Conservation (phyloP, 2,113 vertebrate genomes). For the Felis chaus region DNA sequence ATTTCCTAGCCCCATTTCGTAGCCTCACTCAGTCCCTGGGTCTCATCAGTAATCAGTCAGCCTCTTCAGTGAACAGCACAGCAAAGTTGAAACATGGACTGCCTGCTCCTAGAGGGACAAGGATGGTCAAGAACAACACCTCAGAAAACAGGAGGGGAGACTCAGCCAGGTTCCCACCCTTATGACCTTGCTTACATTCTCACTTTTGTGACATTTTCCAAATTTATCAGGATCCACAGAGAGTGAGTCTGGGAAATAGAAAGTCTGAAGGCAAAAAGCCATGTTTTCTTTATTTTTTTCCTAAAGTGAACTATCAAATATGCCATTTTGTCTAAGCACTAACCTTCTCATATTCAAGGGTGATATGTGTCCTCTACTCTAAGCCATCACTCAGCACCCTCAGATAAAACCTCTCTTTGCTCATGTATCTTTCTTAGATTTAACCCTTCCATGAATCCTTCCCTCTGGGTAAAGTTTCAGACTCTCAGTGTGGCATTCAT, state of each 20-base stretch:
- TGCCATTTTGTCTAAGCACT: background rate
- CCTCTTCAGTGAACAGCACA: background rate
- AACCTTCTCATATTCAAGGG: background rate
- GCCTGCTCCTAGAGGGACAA: background rate
- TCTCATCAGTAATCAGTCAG: background rate
- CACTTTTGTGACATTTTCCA: background rate
- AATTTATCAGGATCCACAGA: background rate
- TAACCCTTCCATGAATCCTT: background rate
- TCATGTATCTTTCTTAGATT: background rate
- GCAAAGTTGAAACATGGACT: background rate
- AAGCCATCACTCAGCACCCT: background rate
- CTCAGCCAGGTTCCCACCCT: too few species aligned
- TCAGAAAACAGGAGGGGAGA: background rate
- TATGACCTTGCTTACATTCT: background rate
- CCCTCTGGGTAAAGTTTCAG: background rate
- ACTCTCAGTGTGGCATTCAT: background rate
- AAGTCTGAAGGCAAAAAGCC: background rate
- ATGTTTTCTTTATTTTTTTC: background rate
- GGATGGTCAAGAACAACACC: background rate
- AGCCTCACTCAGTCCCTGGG: background rate
- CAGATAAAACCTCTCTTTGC: background rate
- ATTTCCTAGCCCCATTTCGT: background rate
- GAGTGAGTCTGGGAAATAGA: background rate
- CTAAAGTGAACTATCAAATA: background rate
- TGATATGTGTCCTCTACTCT: background rate